Percentiles rank a stretch among this genome's conserved stretches.
phyloP scores from a whole-genome alignment of 2,797 vertebrate genomes.

The Myioborus melanocephalus region DNA sequence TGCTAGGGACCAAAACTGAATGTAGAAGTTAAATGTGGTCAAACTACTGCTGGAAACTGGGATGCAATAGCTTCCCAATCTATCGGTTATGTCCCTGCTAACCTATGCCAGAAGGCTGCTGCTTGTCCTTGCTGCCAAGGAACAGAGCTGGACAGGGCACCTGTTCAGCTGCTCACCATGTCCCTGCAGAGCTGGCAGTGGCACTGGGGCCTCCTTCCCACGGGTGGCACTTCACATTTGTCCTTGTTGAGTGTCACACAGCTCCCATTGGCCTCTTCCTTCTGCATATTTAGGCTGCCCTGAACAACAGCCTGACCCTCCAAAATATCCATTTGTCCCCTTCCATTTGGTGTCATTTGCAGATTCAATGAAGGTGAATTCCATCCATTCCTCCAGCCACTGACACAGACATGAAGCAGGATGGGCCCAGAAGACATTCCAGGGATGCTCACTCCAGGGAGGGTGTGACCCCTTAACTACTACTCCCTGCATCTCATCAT shows the following conservation, averaged over 20 bases:
- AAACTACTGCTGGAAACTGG: background rate
- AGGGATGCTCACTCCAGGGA: background rate
- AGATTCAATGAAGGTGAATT: background rate
- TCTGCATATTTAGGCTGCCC: background rate
- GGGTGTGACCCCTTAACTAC: background rate
- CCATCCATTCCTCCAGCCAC: background rate
- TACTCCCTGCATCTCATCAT: background rate
- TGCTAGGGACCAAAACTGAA: background rate
- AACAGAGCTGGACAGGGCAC: background rate
- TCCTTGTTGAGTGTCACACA: background rate
- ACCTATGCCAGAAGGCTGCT: background rate
- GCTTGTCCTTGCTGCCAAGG: background rate
- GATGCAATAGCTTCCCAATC: background rate
- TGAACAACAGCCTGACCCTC: background rate
- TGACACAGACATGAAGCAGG: background rate
- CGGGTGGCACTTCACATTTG: accelerated
- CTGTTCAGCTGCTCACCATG: background rate
- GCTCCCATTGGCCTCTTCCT: background rate
- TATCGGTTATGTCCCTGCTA: background rate
- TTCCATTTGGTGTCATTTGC: background rate
- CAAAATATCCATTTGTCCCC: background rate
- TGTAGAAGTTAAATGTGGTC: background rate
- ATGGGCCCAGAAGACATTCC: background rate
- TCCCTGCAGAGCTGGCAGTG: background rate
- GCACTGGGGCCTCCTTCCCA: background rate